A percentile compares a stretch with the other conserved stretches of the same genome.
Conservation (phyloP, 2,113 vertebrate species). For the Callorhinus ursinus region DNA sequence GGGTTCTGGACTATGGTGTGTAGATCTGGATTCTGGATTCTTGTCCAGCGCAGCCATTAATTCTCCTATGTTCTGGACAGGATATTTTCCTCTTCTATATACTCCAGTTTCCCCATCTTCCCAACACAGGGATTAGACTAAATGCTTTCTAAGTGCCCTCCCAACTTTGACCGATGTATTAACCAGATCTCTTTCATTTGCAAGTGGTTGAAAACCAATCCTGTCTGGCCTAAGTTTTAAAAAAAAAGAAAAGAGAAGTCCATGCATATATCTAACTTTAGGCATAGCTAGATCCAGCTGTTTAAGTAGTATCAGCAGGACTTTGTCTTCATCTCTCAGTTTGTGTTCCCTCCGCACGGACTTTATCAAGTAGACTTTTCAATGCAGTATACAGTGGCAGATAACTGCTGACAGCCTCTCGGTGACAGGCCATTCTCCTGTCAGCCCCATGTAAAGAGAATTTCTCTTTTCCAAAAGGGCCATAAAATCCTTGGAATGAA, state of each 20-base stretch:
- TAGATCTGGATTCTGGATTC: neutral
- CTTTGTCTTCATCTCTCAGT: neutral
- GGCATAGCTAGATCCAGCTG: neutral
- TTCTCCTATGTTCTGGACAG: neutral
- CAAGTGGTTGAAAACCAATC: neutral
- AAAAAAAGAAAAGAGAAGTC: neutral
- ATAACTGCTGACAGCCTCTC: neutral
- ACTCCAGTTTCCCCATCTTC: neutral
- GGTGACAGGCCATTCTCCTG: neutral
- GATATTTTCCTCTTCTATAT: neutral
- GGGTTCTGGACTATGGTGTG: neutral
- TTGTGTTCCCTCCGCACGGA: neutral
- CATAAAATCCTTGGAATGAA: neutral
- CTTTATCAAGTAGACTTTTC: neutral
- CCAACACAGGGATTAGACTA: neutral
- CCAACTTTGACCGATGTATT: neutral
- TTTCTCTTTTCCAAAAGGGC: neutral
- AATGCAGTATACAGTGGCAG: neutral
- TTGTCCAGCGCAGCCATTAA: neutral
- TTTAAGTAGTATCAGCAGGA: neutral
- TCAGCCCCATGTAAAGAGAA: neutral
- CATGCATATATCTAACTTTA: neutral
- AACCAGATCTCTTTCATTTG: neutral
- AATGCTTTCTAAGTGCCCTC: neutral
- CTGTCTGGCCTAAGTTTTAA: neutral